phyloP scores from a whole-genome alignment of 2,113 vertebrate genomes.

The Ancistrus triradiatus region DNA sequence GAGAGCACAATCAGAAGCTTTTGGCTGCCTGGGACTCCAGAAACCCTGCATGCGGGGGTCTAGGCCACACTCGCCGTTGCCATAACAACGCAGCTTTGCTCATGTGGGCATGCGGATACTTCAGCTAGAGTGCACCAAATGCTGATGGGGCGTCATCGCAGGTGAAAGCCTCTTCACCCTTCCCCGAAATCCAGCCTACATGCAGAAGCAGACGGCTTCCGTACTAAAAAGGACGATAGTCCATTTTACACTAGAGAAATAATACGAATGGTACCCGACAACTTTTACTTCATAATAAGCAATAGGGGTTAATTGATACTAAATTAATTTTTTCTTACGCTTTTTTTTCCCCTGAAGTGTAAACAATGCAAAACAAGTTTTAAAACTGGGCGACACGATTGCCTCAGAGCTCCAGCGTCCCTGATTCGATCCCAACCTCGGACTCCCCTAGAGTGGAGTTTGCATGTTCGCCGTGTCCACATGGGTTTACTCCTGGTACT shows the following conservation, averaged over 20 bases:
- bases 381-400: too few relatives aligned
- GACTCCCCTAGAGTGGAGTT: too few relatives aligned
- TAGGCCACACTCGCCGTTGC: constrained; percentile 26
- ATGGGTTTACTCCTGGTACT: too few relatives aligned
- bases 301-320: too few relatives aligned
- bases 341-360: too few relatives aligned
- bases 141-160: constrained; percentile 7
- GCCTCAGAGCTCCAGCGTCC: too few relatives aligned
- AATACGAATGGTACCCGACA: background rate
- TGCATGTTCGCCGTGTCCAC: too few relatives aligned
- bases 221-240: background rate
- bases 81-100: constrained; percentile 30
- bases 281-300: too few relatives aligned
- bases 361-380: too few relatives aligned
- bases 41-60: background rate
- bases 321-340: too few relatives aligned
- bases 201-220: background rate
- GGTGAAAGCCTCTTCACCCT: constrained; percentile 31
- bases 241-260: background rate
- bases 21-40: background rate
- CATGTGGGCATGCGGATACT: constrained; percentile 14
- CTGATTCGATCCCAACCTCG: too few relatives aligned
- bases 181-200: background rate
- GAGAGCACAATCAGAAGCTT: background rate
- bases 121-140: constrained; percentile 12